Evolutionary conservation across 1,140 invertebrate genomes (phyloP).

Genomic region (Wasmannia auropunctata): DNA sequence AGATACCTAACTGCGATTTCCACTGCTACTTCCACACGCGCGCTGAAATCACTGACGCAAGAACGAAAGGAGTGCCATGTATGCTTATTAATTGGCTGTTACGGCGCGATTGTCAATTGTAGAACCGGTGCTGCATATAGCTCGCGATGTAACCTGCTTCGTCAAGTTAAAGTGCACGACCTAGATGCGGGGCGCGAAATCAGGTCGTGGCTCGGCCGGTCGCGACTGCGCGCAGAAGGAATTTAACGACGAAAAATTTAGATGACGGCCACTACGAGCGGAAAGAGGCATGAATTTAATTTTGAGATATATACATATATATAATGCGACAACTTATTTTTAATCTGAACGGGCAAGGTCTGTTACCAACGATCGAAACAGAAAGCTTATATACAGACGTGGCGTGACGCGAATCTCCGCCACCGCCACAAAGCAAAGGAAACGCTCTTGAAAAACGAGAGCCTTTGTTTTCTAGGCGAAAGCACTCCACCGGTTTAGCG

Average conservation of each 20-base stretch:
- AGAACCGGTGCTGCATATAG: background rate
- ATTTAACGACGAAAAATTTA: conserved; percentile 64
- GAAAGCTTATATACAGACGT: too few relatives aligned
- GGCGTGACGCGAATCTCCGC: background rate
- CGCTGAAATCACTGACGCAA: background rate
- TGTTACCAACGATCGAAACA: background rate
- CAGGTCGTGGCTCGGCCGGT: conserved; percentile 60
- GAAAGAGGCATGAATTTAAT: conserved; percentile 22
- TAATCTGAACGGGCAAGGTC: background rate
- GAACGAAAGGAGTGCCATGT: background rate
- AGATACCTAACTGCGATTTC: background rate
- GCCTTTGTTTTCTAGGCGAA: conserved; percentile 16
- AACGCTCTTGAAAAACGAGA: background rate
- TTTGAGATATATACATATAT: background rate
- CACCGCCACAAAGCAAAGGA: background rate
- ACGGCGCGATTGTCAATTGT: conserved; percentile 20
- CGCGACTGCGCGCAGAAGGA: conserved; percentile 60
- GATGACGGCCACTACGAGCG: conserved; percentile 2
- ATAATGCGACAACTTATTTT: background rate
- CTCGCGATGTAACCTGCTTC: conserved; percentile 13
- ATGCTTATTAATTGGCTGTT: background rate
- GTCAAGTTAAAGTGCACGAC: conserved; percentile 58
- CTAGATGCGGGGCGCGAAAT: conserved; percentile 61
- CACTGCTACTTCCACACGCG: background rate
- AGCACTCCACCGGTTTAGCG: background rate